These are phyloP conservation scores for Hypena proboscidalis DNA, from an alignment of 2,888 invertebrate species.

Conservation along the genomic window DNA sequence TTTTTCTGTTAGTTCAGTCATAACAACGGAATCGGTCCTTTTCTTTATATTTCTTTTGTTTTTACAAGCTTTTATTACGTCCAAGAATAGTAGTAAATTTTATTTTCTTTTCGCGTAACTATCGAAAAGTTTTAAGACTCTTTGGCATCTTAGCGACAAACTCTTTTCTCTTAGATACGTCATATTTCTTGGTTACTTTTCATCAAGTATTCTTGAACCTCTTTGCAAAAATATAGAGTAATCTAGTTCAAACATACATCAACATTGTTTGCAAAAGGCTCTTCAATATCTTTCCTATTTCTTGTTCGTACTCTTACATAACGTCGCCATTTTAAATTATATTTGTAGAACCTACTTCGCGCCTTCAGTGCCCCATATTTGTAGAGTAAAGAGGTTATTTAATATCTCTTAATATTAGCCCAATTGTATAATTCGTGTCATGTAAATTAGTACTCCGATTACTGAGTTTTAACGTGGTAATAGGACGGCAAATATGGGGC, in stretches of 20 bases:
- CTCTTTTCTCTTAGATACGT: too few relatives aligned
- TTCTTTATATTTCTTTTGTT: too few relatives aligned
- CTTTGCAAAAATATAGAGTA: too few relatives aligned
- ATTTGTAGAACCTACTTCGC: not conserved
- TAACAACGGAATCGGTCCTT: too few relatives aligned
- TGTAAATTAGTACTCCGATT: slow-evolving; percentile 17
- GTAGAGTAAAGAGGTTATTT: slow-evolving; percentile 6
- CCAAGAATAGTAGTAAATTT: too few relatives aligned
- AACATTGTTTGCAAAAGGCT: not conserved
- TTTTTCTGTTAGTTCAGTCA: too few relatives aligned
- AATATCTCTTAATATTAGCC: slow-evolving; percentile 7
- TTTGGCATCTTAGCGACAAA: too few relatives aligned
- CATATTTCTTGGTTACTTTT: too few relatives aligned
- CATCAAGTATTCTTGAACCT: not conserved
- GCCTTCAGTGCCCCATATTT: not conserved
- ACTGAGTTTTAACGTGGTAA: not conserved
- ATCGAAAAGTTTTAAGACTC: too few relatives aligned
- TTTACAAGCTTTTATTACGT: too few relatives aligned
- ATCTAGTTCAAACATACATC: too few relatives aligned
- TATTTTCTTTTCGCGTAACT: too few relatives aligned
- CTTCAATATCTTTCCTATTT: not conserved
- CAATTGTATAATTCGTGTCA: slow-evolving; percentile 6
- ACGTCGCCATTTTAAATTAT: not conserved
- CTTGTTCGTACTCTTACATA: not conserved
- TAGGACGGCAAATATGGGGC: not conserved